Conservation (phyloP, 2,797 vertebrate species). For the Etheostoma nigrum region DNA sequence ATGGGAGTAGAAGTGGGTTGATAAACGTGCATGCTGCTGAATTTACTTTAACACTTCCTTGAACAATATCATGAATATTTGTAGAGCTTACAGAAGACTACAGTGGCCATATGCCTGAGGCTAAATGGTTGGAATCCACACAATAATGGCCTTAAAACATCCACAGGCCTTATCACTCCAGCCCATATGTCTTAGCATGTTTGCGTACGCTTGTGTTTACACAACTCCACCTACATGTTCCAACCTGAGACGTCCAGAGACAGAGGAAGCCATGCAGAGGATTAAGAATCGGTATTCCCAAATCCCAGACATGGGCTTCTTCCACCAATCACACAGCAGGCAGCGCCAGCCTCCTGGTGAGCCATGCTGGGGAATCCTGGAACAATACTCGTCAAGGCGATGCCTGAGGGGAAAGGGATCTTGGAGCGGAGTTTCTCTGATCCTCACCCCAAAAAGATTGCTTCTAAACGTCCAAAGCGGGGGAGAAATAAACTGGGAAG, state of each 20-base stretch:
- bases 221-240: conserved; percentile 75
- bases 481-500: background rate
- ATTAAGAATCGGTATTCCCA: conserved; percentile 74
- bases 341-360: conserved; percentile 63
- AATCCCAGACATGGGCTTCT: conserved; percentile 71
- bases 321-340: conserved; percentile 66
- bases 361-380: conserved; percentile 70
- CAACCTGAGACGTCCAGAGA: conserved; percentile 74
- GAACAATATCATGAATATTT: conserved; percentile 51
- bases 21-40: conserved; percentile 25
- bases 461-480: conserved; percentile 51
- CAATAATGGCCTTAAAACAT: conserved; percentile 75
- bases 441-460: conserved; percentile 50
- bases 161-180: conserved; percentile 74
- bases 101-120: conserved; percentile 69
- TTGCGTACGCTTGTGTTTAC: conserved; percentile 54
- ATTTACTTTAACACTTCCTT: conserved; percentile 48
- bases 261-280: conserved; percentile 67
- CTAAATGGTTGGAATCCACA: conserved; percentile 73
- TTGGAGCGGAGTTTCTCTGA: conserved; percentile 62
- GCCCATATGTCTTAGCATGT: conserved; percentile 73
- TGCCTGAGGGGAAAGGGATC: conserved; percentile 66
- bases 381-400: conserved; percentile 72
- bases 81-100: conserved; percentile 44
- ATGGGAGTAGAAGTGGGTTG: conserved; percentile 1